Conservation (phyloP, 2,113 vertebrate genomes). For the Boulengeromyrus knoepffleri region DNA sequence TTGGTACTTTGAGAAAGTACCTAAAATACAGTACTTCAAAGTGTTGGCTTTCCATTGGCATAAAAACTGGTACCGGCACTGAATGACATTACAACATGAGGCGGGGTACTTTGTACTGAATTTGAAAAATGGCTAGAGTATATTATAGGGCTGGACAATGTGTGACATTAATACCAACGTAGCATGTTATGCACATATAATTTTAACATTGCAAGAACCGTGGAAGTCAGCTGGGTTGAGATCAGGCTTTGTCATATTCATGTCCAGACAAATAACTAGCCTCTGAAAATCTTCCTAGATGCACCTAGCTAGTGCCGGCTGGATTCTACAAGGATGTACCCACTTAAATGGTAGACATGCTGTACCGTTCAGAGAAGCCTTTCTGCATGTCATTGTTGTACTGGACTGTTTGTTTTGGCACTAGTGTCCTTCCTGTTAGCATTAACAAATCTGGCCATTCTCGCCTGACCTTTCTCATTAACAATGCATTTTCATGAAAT, state of each 20-base stretch:
- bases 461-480: background rate
- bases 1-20: background rate
- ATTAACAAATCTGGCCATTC: background rate
- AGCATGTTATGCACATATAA: background rate
- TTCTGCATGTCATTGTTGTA: background rate
- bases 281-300: background rate
- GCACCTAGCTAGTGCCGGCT: background rate
- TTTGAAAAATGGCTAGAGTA: background rate
- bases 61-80: background rate
- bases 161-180: background rate
- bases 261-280: background rate
- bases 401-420: background rate
- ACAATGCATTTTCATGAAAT: background rate
- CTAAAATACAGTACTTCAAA: background rate
- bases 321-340: background rate
- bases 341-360: background rate
- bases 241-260: background rate
- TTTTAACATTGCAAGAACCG: background rate
- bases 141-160: background rate
- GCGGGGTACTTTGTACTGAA: background rate
- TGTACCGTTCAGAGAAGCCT: background rate
- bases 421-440: background rate
- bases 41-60: background rate
- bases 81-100: background rate
- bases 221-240: background rate